phyloP scores from a whole-genome alignment of 2,113 vertebrate genomes.

The Lophius piscatorius region DNA sequence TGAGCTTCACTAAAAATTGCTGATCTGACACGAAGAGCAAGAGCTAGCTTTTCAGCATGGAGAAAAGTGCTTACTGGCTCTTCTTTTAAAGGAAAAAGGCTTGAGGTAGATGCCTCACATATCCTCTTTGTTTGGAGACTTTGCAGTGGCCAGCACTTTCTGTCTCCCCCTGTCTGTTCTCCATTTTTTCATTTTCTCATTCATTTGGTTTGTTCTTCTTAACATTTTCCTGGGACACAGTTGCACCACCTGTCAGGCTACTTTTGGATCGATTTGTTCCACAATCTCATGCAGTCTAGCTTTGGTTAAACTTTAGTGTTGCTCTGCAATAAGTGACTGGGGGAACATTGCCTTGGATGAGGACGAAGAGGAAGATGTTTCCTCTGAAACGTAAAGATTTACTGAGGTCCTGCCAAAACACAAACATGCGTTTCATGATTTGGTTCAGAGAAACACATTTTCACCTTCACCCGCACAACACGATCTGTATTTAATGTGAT shows the following conservation, averaged over 20 bases:
- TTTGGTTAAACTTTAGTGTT: constrained; percentile 67
- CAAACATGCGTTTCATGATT: not conserved
- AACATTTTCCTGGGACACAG: constrained; percentile 66
- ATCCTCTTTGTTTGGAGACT: constrained; percentile 84
- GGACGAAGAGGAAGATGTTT: constrained; percentile 13
- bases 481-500: constrained; percentile 7
- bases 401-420: constrained; percentile 3
- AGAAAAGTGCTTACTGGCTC: constrained; percentile 85
- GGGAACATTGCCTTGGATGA: constrained; percentile 32
- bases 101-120: constrained; percentile 80
- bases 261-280: constrained; percentile 76
- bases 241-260: constrained; percentile 62
- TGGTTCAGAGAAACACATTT: too few species aligned
- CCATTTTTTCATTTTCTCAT: constrained; percentile 75
- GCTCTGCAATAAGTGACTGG: constrained; percentile 48
- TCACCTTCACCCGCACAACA: not conserved
- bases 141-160: constrained; percentile 85
- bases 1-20: constrained; percentile 78
- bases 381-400: constrained; percentile 12
- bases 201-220: constrained; percentile 77
- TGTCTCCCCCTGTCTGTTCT: constrained; percentile 75
- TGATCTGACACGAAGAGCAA: constrained; percentile 78
- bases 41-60: constrained; percentile 77
- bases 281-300: constrained; percentile 62
- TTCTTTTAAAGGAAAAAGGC: constrained; percentile 80